Conservation (phyloP, 2,888 invertebrate genomes). For the Bruchidius siliquastri region DNA sequence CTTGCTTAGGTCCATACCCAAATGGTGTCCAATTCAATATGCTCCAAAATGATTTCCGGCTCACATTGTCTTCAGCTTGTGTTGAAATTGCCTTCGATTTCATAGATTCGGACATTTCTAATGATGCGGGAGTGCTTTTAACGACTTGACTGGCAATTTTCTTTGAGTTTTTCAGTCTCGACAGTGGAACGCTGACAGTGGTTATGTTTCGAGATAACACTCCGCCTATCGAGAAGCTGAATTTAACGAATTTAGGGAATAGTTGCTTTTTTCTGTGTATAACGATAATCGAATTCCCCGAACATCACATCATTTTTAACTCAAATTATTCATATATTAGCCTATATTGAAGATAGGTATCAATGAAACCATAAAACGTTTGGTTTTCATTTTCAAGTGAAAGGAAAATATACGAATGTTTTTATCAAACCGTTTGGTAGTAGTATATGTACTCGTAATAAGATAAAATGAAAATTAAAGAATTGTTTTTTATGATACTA, state of each 20-base stretch:
- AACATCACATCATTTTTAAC: not conserved
- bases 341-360: no score
- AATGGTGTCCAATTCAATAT: not conserved
- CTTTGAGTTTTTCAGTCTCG: not conserved
- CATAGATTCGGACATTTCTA: not conserved
- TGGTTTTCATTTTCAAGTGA: no score
- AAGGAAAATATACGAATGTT: no score
- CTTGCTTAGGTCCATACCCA: not conserved
- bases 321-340: no score
- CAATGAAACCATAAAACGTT: no score
- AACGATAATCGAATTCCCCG: not conserved
- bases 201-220: not conserved
- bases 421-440: no score
- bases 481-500: no score
- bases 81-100: not conserved
- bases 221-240: not conserved
- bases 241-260: not conserved
- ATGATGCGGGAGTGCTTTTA: not conserved
- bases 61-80: not conserved
- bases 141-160: not conserved
- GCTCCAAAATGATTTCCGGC: not conserved
- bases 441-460: no score
- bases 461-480: no score
- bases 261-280: not conserved
- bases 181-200: not conserved